Evolutionary conservation across 2,888 invertebrate genomes (phyloP).

Genomic region (Thysanoteuthis rhombus): DNA sequence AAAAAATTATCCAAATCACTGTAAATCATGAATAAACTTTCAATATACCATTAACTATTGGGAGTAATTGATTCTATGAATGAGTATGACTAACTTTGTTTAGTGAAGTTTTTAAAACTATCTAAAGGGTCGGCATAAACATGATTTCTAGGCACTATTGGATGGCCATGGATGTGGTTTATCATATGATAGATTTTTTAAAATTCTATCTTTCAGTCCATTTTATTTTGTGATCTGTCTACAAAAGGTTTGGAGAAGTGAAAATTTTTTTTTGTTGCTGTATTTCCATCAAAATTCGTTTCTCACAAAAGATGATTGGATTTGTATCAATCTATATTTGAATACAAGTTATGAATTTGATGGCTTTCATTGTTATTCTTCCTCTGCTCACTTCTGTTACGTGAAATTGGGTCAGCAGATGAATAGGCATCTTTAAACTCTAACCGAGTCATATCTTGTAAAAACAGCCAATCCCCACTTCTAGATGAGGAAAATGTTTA

Average conservation of each 20-base stretch:
- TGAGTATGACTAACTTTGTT: background rate
- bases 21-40: no score
- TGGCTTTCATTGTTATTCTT: background rate
- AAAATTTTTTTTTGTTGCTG: background rate
- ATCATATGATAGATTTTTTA: no score
- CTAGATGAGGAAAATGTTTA: background rate
- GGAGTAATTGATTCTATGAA: no score
- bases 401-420: background rate
- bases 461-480: no score
- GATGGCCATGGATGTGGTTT: no score
- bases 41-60: no score
- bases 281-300: background rate
- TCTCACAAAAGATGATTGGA: background rate
- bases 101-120: background rate
- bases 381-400: background rate
- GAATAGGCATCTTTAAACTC: background rate
- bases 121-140: background rate
- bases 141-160: background rate
- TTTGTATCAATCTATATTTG: background rate
- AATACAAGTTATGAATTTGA: background rate
- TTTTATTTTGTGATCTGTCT: background rate
- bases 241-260: background rate
- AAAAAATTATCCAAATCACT: no score
- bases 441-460: no score
- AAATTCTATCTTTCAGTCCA: no score